A percentile compares a stretch with the other conserved stretches of the same genome.
These are phyloP conservation scores for Enteromius fasciolatus DNA, from an alignment of 2,797 vertebrate genomes.

Conservation along the genomic window DNA sequence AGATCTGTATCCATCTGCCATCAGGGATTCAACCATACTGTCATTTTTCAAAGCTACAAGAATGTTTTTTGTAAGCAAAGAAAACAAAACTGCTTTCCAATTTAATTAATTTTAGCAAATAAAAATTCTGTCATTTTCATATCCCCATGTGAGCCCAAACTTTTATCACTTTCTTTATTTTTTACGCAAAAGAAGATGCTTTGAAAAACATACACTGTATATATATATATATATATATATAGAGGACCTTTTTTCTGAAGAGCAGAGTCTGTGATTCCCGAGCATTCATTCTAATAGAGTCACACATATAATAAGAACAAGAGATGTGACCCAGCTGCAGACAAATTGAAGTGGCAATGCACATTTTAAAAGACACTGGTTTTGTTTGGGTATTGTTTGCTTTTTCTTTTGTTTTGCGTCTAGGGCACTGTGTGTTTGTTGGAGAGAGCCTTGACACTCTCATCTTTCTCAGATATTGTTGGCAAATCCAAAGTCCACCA, in stretches of 20 bases:
- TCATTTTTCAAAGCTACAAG: too few relatives aligned
- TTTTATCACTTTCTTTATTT: neutral
- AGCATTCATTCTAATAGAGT: conserved; percentile 15
- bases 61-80: too few relatives aligned
- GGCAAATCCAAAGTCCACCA: conserved; percentile 51
- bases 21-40: too few relatives aligned
- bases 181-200: neutral
- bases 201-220: neutral
- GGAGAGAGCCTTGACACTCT: conserved; percentile 55
- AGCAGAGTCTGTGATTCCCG: conserved; percentile 9
- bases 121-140: neutral
- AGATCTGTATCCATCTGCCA: too few relatives aligned
- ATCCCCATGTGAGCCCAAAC: too few relatives aligned
- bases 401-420: conserved; percentile 44
- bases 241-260: neutral
- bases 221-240: neutral
- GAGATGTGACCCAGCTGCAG: conserved; percentile 42
- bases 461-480: conserved; percentile 57
- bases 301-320: conserved; percentile 37
- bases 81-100: too few relatives aligned
- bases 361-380: conserved; percentile 33
- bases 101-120: too few relatives aligned
- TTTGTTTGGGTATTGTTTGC: conserved; percentile 30
- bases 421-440: conserved; percentile 22
- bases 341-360: conserved; percentile 42